These are phyloP conservation scores for Alosa alosa DNA, from an alignment of 2,113 vertebrate genomes.

Conservation along the genomic window DNA sequence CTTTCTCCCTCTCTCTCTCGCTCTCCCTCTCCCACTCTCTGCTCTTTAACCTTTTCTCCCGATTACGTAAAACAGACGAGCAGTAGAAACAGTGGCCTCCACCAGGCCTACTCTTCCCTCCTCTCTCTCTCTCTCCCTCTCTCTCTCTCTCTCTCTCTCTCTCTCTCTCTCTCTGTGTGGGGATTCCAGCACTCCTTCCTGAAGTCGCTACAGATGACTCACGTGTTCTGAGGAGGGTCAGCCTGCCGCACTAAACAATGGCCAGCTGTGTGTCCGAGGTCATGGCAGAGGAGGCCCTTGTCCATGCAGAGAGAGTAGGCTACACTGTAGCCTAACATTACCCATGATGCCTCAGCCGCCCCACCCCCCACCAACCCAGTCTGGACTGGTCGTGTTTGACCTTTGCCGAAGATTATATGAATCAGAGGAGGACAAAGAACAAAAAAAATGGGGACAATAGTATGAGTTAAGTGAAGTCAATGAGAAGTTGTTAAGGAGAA, in stretches of 20 bases:
- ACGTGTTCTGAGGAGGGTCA: conserved; percentile 54
- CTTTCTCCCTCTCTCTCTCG: neutral
- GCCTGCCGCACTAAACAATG: conserved; percentile 56
- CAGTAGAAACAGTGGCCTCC: conserved; percentile 43
- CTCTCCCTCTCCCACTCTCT: neutral
- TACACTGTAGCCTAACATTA: conserved; percentile 16
- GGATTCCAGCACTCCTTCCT: conserved; percentile 34
- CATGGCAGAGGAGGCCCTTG: neutral
- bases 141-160: neutral
- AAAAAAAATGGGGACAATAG: neutral
- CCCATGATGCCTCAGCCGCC: neutral
- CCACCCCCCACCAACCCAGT: neutral
- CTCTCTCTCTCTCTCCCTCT: neutral
- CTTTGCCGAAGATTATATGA: neutral
- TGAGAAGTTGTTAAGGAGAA: neutral
- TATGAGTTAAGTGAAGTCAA: neutral
- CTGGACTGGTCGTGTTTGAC: neutral
- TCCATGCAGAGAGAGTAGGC: neutral
- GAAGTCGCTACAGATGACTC: conserved; percentile 51
- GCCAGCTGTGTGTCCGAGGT: conserved; percentile 55
- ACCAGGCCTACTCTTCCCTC: neutral
- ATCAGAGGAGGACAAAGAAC: neutral
- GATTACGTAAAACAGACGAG: conserved; percentile 43
- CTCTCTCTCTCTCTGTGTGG: conserved; percentile 40
- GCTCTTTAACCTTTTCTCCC: conserved; percentile 24